A percentile compares a stretch with the other conserved stretches of the same genome.
Evolutionary conservation across 2,888 invertebrate species (phyloP).

Genomic region (Cyclophora albipunctata): DNA sequence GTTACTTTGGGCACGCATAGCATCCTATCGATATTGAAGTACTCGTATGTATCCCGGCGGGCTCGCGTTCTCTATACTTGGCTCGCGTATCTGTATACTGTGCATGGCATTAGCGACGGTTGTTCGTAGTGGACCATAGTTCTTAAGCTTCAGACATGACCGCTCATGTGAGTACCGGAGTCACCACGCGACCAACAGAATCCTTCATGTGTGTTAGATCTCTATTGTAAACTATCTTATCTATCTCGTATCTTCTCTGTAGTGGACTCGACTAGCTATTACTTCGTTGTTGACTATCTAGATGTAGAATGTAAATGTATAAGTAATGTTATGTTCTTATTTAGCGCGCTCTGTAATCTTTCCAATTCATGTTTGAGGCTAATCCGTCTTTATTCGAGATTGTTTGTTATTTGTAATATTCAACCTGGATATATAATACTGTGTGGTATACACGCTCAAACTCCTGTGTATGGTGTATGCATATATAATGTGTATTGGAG

Average conservation of each 20-base stretch:
- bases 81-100: conserved; percentile 18
- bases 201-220: conserved; percentile 35
- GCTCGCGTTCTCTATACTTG: conserved; percentile 18
- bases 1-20: conserved; percentile 55
- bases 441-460: too few species aligned
- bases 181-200: conserved; percentile 30
- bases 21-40: conserved; percentile 25
- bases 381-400: conserved; percentile 55
- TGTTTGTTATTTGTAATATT: conserved; percentile 10
- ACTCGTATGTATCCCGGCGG: conserved; percentile 27
- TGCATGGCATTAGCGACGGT: conserved; percentile 71
- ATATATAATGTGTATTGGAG: conserved; percentile 6
- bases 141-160: conserved; percentile 29
- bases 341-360: conserved; percentile 45
- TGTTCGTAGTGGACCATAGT: conserved; percentile 70
- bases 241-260: conserved; percentile 30
- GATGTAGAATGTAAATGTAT: conserved; percentile 21
- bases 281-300: conserved; percentile 70
- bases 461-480: neutral
- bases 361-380: conserved; percentile 31
- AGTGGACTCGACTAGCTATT: conserved; percentile 39
- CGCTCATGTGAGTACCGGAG: too few species aligned
- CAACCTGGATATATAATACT: conserved; percentile 13
- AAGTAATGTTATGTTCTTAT: conserved; percentile 64
- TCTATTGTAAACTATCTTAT: conserved; percentile 46